Base-by-base conservation (phyloP, 1,140 invertebrate genomes). In the Zophobas morio region DNA sequence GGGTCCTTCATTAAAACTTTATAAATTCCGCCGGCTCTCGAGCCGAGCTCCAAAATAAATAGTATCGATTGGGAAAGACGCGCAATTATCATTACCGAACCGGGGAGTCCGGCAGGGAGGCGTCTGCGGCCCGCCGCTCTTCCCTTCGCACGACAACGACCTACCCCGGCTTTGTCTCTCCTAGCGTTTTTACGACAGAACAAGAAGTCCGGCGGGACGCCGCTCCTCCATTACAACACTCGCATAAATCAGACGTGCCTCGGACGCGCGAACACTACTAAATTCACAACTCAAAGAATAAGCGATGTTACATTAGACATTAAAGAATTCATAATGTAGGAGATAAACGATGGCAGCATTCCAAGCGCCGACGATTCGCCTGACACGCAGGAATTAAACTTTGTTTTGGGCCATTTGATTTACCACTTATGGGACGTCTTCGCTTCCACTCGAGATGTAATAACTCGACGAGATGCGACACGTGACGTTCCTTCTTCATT, bases 341-440 rank as follows among this genome's bases (percentile, higher is more conserved):
- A 57, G 74, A 76, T 76, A 76, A 76, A 20, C 74, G 57, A 34
- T 76, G 74, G 74, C 74, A 76, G 37, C 51, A 32, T 39, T 76
- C 74, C 74, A 76, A 76, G 53, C 57, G 49, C 35, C 47, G 74
- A 71, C 33, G 42, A 74, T 74, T 74, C 53, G 46, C 53, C 53
- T 57, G 73, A 70, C 74, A 66, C 56, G 56, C 60, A 70, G 74
- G 74, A 76, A 76, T 76, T 76, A 76, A 76, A 76, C 42, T 76
- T 76, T 76, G 74, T 76, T 66, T 70, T 60, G 74, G 74, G 46
- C 74, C 66, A 70, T 76, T 76, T 76, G 74, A 76, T 76, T 76
- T 76, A 57, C 74, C 63, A 76, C 74, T 76, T 76, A 57, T 66
- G 57, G 63, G 74, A 76, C 74, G 54, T 51, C 74, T 76, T 70